Base-by-base conservation (phyloP, 2,113 vertebrate genomes). In the Channa maculata region DNA sequence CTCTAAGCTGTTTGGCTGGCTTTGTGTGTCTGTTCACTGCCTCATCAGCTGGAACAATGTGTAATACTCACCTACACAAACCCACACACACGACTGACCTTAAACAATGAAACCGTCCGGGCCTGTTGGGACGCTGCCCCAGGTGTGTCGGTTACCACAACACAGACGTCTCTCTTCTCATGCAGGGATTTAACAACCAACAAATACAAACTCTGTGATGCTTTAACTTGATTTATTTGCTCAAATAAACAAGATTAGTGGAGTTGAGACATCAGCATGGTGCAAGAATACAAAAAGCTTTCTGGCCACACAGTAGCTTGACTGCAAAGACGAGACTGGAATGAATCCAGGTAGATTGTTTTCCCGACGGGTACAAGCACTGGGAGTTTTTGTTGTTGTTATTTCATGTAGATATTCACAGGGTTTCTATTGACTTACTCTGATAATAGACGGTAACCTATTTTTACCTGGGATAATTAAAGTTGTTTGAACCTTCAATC, bases 91-190 rank as follows among this genome's bases (percentile, higher is more conserved):
- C 9, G 62, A 38, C 24, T 45, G 52, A 77, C 62, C 62, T 65
- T 58, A 65, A 61, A 57, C 62, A 39, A 0, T 43, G 77, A 77
- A 70, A 63, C 57, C 59, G 59, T 65, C 39, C 50, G 13, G n/a
- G 65, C 36, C 80, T 74, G 37, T 65, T 62, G 14, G 51, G 78
- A 71, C 38, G 10, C 10, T 8, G 68, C 67, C 65, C 67, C 51
- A 70, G 71, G 77, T 81, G 82, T 69, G 80, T 65, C 38, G 2
- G 68, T 80, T 82, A 82, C 61, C 75, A 83, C 61, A 76, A 74
- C 72, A 69, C 69, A 6, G 58, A 41, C 24, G 43, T 37, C 15
- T 62, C 12, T 43, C 59, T 10, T 37, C 57, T 74, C 10, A 6
- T 14, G 48, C 67, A 61, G 69, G 2, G 36, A 13, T 78, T 58